phyloP scores from a whole-genome alignment of 1,140 invertebrate species.

The Asbolus verrucosus region DNA sequence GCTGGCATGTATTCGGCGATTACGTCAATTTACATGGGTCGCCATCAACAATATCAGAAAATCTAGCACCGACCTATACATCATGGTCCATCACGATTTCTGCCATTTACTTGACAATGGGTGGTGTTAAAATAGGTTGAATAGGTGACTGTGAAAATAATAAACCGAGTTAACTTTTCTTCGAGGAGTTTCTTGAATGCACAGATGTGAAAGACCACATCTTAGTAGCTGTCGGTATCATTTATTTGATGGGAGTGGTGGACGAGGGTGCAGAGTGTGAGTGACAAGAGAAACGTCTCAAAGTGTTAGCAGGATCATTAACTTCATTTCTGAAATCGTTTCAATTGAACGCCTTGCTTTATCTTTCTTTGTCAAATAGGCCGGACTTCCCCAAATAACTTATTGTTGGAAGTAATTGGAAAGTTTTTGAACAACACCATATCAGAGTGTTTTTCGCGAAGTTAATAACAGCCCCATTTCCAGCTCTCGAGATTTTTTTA shows the following conservation, averaged over 20 bases:
- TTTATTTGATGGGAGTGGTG: slow-evolving; percentile 40
- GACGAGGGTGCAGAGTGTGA: slow-evolving; percentile 38
- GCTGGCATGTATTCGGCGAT: slow-evolving; percentile 41
- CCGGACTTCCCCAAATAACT: slow-evolving; percentile 20
- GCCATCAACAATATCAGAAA: slow-evolving; percentile 13
- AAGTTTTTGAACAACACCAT: slow-evolving; percentile 31
- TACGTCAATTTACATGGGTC: slow-evolving; percentile 41
- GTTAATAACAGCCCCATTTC: not conserved
- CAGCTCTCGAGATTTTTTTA: not conserved
- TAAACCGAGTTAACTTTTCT: slow-evolving; percentile 2
- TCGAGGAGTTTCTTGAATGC: slow-evolving; percentile 3
- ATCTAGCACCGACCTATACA: slow-evolving; percentile 33
- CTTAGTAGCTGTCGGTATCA: slow-evolving; percentile 45
- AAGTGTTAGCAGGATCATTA: slow-evolving; percentile 51
- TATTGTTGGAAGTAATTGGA: slow-evolving; percentile 36
- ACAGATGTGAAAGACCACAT: slow-evolving; percentile 38
- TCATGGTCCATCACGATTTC: slow-evolving; percentile 11
- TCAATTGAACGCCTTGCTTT: slow-evolving; percentile 48
- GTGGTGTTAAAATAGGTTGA: too few relatives aligned
- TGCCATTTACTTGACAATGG: not conserved
- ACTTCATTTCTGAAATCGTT: slow-evolving; percentile 49
- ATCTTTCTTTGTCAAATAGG: slow-evolving; percentile 42
- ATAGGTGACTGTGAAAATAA: slow-evolving; percentile 14
- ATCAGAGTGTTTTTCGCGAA: slow-evolving; percentile 22
- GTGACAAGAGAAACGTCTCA: slow-evolving; percentile 51